phyloP scores from a whole-genome alignment of 1,140 invertebrate genomes.

The Elysia chlorotica region DNA sequence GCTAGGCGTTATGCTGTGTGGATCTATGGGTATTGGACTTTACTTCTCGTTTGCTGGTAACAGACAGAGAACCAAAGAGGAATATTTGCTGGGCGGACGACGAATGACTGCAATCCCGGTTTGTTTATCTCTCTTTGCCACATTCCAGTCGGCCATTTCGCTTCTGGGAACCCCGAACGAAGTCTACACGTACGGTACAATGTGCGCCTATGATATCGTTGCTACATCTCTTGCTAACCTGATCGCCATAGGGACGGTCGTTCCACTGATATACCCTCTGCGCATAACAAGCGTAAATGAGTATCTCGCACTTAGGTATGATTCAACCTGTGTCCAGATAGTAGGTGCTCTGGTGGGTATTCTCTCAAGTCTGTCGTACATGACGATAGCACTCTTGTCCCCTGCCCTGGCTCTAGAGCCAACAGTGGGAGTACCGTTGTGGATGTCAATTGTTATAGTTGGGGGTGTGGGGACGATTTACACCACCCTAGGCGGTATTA shows the following conservation, averaged over 20 bases:
- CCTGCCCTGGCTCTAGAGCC: slow-evolving; percentile 87
- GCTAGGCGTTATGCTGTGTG: not conserved
- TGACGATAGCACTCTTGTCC: slow-evolving; percentile 88
- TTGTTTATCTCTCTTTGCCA: slow-evolving; percentile 61
- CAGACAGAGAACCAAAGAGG: not conserved
- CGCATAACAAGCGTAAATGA: slow-evolving; percentile 59
- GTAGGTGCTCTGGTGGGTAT: slow-evolving; percentile 33
- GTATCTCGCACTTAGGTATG: slow-evolving; percentile 58
- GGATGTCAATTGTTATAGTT: too few species aligned
- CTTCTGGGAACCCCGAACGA: slow-evolving; percentile 61
- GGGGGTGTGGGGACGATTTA: too few species aligned
- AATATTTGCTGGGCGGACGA: not conserved
- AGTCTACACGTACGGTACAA: slow-evolving; percentile 45
- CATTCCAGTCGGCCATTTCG: slow-evolving; percentile 72
- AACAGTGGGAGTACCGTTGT: too few species aligned
- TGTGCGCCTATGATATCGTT: too few species aligned
- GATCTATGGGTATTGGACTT: not conserved
- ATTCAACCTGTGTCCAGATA: slow-evolving; percentile 31
- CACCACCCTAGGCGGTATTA: too few species aligned
- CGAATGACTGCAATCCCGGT: slow-evolving; percentile 29
- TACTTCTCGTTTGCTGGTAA: not conserved
- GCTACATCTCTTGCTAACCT: too few species aligned
- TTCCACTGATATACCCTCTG: slow-evolving; percentile 49
- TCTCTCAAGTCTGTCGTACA: slow-evolving; percentile 73
- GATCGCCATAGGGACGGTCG: too few species aligned